A percentile compares a stretch with the other conserved stretches of the same genome.
phyloP scores from a whole-genome alignment of 2,797 vertebrate species.

The Bucorvus abyssinicus region DNA sequence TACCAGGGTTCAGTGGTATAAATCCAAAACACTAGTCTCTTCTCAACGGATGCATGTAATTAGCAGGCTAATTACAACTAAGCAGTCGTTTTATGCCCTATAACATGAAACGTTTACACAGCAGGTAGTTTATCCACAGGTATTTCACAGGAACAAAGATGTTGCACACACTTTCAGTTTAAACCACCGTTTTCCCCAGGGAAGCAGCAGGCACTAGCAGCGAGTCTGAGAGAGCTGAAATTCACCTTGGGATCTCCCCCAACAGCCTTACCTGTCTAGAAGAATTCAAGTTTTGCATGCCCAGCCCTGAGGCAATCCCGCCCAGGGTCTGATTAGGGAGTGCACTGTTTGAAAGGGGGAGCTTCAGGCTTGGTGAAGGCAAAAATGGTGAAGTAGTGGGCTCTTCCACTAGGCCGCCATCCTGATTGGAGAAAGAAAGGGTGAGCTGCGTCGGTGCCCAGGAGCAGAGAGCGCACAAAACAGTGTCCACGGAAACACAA shows the following conservation, averaged over 20 bases:
- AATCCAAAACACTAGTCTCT: not conserved
- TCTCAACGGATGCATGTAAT: not conserved
- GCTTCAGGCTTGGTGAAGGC: slow-evolving; percentile 99
- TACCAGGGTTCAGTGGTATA: not conserved
- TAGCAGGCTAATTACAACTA: slow-evolving; percentile 9
- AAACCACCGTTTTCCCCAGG: not conserved
- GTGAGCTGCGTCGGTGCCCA: slow-evolving; percentile 75
- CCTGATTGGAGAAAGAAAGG: slow-evolving; percentile 84
- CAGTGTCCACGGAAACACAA: slow-evolving; percentile 54
- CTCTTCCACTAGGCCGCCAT: slow-evolving; percentile 95
- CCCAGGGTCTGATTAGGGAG: slow-evolving; percentile 96
- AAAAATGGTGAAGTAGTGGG: slow-evolving; percentile 97
- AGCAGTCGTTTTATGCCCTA: not conserved
- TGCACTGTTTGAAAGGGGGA: slow-evolving; percentile 96
- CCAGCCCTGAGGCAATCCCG: slow-evolving; percentile 93
- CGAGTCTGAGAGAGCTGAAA: not conserved
- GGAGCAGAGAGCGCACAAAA: slow-evolving; percentile 56
- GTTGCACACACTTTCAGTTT: not conserved
- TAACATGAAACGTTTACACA: not conserved
- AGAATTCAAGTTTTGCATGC: slow-evolving; percentile 99
- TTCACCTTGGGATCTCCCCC: not conserved
- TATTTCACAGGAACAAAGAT: not conserved
- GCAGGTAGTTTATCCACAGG: not conserved
- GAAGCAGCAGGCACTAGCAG: not conserved
- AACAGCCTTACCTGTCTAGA: slow-evolving; percentile 92